Evolutionary conservation across 2,888 invertebrate genomes (phyloP).

Genomic region (Hoplodrina ambigua): DNA sequence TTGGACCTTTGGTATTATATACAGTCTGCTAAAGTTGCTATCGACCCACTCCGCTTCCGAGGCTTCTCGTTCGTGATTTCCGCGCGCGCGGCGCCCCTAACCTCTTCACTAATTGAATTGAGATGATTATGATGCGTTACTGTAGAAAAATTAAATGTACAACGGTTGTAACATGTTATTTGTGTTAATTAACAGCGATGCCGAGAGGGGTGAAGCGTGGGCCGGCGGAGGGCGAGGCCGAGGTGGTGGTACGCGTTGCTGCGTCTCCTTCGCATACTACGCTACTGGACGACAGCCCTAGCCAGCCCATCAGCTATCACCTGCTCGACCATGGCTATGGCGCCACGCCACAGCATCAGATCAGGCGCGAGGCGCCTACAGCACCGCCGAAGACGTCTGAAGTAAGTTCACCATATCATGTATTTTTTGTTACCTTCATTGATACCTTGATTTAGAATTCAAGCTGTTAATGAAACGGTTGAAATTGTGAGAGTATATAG

Average conservation of each 20-base stretch:
- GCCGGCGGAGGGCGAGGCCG: conserved; percentile 89
- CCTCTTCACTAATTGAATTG: conserved; percentile 89
- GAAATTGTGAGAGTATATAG: not conserved
- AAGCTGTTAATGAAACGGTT: not conserved
- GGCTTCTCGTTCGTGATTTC: conserved; percentile 85
- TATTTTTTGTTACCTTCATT: conserved; percentile 3
- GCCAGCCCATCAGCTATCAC: conserved; percentile 92
- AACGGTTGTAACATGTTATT: conserved; percentile 63
- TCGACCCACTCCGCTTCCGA: conserved; percentile 87
- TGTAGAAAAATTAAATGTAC: conserved; percentile 62
- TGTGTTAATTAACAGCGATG: conserved; percentile 85
- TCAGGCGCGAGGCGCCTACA: conserved; percentile 90
- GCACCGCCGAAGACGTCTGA: conserved; percentile 90
- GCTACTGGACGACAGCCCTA: conserved; percentile 87
- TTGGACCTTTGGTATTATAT: conserved; percentile 73
- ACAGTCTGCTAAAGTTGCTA: conserved; percentile 76
- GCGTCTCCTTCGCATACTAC: conserved; percentile 90
- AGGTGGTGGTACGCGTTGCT: conserved; percentile 88
- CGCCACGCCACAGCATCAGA: conserved; percentile 94
- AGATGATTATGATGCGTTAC: conserved; percentile 75
- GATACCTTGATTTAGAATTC: not conserved
- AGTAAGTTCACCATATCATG: conserved; percentile 76
- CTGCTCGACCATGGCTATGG: conserved; percentile 97
- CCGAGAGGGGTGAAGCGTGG: conserved; percentile 91
- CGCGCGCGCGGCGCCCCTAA: conserved; percentile 90